Percentiles rank a stretch among this genome's conserved stretches.
Conservation (phyloP, 2,797 vertebrate genomes). For the Fundulus diaphanus region DNA sequence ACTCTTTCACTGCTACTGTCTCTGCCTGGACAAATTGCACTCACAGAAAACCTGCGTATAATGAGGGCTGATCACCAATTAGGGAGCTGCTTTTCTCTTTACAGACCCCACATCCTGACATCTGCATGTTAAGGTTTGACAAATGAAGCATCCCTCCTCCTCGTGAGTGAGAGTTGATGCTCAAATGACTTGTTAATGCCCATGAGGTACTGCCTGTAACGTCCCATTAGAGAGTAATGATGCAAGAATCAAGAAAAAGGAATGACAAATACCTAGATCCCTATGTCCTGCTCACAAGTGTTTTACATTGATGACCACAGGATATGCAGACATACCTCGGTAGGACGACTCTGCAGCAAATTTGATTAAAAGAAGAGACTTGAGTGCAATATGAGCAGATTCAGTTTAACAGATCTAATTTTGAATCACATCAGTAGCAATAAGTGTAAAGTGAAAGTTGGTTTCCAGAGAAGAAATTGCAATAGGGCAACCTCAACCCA, state of each 20-base stretch:
- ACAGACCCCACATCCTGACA: conserved; percentile 54
- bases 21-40: conserved; percentile 46
- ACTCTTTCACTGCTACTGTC: conserved; percentile 32
- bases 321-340: conserved; percentile 13
- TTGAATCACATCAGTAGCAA: not conserved
- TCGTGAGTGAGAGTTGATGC: conserved; percentile 50
- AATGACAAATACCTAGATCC: conserved; percentile 58
- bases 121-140: conserved; percentile 69
- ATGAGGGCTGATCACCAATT: conserved; percentile 67
- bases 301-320: conserved; percentile 30
- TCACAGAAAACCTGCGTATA: conserved; percentile 48
- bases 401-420: not conserved
- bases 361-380: not conserved
- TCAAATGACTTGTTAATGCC: conserved; percentile 69
- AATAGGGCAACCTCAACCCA: not conserved
- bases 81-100: conserved; percentile 51
- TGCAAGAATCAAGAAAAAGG: conserved; percentile 54
- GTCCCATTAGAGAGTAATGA: conserved; percentile 72
- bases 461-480: conserved; percentile 9
- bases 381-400: not conserved
- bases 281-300: conserved; percentile 14
- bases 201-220: conserved; percentile 54
- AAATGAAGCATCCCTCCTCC: conserved; percentile 62
- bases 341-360: not conserved
- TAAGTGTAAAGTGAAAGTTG: conserved; percentile 1